Evolutionary conservation across 1,140 invertebrate species (phyloP).

Genomic region (Harpegnathos saltator): DNA sequence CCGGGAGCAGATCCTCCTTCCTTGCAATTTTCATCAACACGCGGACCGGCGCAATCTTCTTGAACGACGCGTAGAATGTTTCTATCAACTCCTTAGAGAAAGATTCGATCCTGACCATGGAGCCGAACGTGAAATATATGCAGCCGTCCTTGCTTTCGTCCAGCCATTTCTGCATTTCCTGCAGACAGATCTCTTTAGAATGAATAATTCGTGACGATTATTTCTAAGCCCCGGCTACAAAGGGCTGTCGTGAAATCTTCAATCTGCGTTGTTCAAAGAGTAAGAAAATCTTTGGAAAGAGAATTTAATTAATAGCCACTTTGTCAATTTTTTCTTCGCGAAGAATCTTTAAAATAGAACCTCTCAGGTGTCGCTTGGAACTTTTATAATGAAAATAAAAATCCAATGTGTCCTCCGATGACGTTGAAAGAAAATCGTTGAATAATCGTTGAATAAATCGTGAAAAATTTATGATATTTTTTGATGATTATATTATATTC

Average conservation of each 20-base stretch:
- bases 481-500: no score
- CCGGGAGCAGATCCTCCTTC: constrained; percentile 68
- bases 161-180: constrained; percentile 89
- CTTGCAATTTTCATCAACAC: constrained; percentile 77
- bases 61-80: constrained; percentile 88
- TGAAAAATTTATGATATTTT: not conserved
- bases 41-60: constrained; percentile 80
- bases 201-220: not conserved
- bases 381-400: not conserved
- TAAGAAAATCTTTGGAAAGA: not conserved
- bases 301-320: not conserved
- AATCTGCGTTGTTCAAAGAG: not conserved
- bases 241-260: not conserved
- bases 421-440: not conserved
- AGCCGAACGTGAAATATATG: constrained; percentile 91
- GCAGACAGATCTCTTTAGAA: constrained; percentile 26
- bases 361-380: not conserved
- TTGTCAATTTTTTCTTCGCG: no score
- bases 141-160: constrained; percentile 90
- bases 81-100: constrained; percentile 87
- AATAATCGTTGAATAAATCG: not conserved
- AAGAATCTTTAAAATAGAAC: no score
- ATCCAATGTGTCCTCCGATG: no score
- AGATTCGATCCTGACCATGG: constrained; percentile 88
- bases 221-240: not conserved